phyloP scores from a whole-genome alignment of 1,140 invertebrate species.

The Pogonognathellus flavescens region DNA sequence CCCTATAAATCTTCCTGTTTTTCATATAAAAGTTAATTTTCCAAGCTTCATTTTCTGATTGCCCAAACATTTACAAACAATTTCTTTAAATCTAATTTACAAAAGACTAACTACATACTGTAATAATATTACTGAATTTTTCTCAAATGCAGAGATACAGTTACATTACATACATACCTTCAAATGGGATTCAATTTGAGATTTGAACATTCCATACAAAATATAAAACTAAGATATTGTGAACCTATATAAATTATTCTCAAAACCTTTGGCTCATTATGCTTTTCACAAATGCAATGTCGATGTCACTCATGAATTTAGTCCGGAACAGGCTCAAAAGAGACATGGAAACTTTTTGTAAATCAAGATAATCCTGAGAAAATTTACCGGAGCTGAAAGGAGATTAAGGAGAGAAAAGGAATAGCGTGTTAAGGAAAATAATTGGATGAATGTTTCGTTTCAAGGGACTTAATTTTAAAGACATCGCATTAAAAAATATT shows the following conservation, averaged over 20 bases:
- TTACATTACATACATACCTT: no score
- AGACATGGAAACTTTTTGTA: not conserved
- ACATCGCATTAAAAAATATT: no score
- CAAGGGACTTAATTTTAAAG: not conserved
- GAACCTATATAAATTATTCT: not conserved
- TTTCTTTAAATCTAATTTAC: no score
- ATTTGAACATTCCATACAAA: not conserved
- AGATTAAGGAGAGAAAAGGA: not conserved
- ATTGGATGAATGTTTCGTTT: not conserved
- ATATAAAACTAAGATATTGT: not conserved
- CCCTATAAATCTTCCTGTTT: no score
- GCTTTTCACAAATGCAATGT: slow-evolving; percentile 44
- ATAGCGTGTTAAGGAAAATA: not conserved
- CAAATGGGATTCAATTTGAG: no score
- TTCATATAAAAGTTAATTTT: no score
- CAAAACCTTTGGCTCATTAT: slow-evolving; percentile 56
- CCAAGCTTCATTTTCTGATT: no score
- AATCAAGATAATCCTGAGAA: not conserved
- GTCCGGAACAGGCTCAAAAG: slow-evolving; percentile 37
- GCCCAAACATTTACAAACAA: no score
- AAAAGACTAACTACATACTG: no score
- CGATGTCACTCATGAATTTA: slow-evolving; percentile 47
- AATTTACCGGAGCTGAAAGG: slow-evolving; percentile 3
- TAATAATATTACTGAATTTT: no score
- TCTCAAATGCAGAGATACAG: no score